Evolutionary conservation across 30 jellyfish, hydroid and myxozoan species (phyloP).

Genomic region (Sanderia malayensis): DNA sequence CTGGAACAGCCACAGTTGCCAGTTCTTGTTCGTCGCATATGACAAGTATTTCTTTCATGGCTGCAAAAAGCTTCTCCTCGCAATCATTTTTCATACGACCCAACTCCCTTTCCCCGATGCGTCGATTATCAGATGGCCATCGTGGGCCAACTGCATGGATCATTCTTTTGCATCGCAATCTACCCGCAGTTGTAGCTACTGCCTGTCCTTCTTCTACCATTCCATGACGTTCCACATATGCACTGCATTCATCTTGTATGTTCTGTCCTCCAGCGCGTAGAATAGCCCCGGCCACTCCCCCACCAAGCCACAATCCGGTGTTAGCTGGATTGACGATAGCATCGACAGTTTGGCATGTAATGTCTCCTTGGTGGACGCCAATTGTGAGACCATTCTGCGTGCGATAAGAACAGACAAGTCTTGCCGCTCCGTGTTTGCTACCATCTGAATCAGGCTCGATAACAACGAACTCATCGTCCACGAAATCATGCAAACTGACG

Average conservation of each 20-base stretch:
- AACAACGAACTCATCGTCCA: too few species aligned
- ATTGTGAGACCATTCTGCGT: slow-evolving; percentile 3
- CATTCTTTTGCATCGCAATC: neutral
- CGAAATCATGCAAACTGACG: too few species aligned
- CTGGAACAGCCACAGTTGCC: slow-evolving; percentile 45
- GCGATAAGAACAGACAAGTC: neutral
- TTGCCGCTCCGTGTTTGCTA: too few species aligned
- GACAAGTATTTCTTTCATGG: slow-evolving; percentile 14
- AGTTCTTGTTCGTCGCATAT: slow-evolving; percentile 27
- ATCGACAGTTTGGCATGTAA: slow-evolving; percentile 28
- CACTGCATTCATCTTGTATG: slow-evolving; percentile 37
- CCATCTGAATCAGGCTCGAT: too few species aligned
- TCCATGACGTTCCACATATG: slow-evolving; percentile 1
- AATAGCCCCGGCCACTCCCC: slow-evolving; percentile 55
- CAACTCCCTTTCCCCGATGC: slow-evolving; percentile 18
- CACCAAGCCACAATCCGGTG: slow-evolving; percentile 14
- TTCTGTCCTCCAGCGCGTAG: slow-evolving; percentile 19
- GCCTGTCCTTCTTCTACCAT: slow-evolving; percentile 12
- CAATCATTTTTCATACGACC: neutral
- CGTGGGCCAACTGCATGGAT: slow-evolving; percentile 50
- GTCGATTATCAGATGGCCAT: slow-evolving; percentile 19
- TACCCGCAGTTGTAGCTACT: slow-evolving; percentile 41
- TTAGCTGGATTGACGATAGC: slow-evolving; percentile 42
- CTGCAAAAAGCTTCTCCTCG: slow-evolving; percentile 7
- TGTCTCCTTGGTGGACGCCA: slow-evolving; percentile 41